These are phyloP conservation scores for Acromyrmex echinatior DNA, from an alignment of 1,140 invertebrate genomes.

Conservation along the genomic window DNA sequence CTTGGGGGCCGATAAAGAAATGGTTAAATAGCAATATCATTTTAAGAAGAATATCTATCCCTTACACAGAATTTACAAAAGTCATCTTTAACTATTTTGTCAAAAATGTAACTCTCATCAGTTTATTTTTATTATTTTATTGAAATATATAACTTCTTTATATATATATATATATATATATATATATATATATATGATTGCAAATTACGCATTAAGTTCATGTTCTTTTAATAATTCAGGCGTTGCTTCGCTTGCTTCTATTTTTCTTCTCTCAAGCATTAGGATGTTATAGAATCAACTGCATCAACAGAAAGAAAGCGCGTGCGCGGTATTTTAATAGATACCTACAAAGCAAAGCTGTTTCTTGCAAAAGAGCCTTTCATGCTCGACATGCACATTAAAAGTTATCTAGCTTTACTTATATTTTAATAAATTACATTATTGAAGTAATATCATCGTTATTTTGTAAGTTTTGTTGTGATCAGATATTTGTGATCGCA, in stretches of 20 bases:
- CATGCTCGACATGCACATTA: no score
- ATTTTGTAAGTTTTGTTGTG: background rate
- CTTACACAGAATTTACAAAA: background rate
- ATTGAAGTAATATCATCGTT: background rate
- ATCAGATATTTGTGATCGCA: background rate
- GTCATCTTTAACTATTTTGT: background rate
- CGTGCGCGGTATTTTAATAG: background rate
- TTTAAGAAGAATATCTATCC: background rate
- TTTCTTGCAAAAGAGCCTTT: background rate
- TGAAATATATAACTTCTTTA: background rate
- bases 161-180: no score
- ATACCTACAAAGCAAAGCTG: background rate
- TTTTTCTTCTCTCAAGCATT: background rate
- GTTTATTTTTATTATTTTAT: background rate
- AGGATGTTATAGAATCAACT: constrained; percentile 5
- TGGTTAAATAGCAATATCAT: background rate
- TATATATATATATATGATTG: background rate
- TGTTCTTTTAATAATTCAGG: background rate
- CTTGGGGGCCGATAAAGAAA: background rate
- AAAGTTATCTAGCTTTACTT: background rate
- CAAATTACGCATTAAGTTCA: background rate
- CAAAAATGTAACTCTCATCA: background rate
- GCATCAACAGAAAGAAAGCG: background rate
- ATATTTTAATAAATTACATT: constrained; percentile 32
- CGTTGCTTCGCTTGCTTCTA: background rate